A percentile compares a stretch with the other conserved stretches of the same genome.
Evolutionary conservation across 2,113 vertebrate species (phyloP).

Genomic region (Tupaia chinensis): DNA sequence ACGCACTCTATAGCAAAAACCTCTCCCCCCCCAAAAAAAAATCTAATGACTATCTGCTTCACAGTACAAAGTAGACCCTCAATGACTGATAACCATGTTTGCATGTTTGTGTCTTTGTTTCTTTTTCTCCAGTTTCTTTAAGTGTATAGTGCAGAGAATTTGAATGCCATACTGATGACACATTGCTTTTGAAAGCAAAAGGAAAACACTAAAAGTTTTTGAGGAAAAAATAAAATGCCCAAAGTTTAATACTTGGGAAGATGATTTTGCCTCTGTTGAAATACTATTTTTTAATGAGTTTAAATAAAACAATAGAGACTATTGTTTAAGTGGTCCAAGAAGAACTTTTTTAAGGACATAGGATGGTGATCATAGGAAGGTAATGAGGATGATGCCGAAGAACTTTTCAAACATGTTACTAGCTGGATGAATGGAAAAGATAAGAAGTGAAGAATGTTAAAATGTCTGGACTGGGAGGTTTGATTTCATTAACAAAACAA

Average conservation of each 20-base stretch:
- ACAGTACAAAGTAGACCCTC: not conserved
- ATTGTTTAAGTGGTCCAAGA: not conserved
- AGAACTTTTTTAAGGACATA: not conserved
- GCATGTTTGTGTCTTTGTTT: not conserved
- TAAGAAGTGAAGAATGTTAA: not conserved
- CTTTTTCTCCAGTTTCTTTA: not conserved
- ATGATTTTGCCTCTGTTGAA: not conserved
- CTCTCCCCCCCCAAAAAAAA: not conserved
- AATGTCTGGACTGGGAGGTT: not conserved
- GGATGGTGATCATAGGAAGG: not conserved
- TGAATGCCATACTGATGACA: not conserved
- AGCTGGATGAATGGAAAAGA: not conserved
- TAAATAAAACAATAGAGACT: not conserved
- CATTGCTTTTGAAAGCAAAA: not conserved
- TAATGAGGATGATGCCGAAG: not conserved
- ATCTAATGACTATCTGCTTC: not conserved
- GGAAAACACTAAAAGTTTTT: not conserved
- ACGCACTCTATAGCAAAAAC: too few species aligned
- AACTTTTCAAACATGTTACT: not conserved
- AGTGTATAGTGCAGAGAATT: not conserved
- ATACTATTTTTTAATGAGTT: not conserved
- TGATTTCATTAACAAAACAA: not conserved
- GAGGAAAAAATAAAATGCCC: not conserved
- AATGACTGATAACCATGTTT: not conserved
- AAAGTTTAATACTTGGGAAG: not conserved